Evolutionary conservation across 92 coral and sea anemone species (phyloP).

Genomic region (Epizoanthus fatuus): DNA sequence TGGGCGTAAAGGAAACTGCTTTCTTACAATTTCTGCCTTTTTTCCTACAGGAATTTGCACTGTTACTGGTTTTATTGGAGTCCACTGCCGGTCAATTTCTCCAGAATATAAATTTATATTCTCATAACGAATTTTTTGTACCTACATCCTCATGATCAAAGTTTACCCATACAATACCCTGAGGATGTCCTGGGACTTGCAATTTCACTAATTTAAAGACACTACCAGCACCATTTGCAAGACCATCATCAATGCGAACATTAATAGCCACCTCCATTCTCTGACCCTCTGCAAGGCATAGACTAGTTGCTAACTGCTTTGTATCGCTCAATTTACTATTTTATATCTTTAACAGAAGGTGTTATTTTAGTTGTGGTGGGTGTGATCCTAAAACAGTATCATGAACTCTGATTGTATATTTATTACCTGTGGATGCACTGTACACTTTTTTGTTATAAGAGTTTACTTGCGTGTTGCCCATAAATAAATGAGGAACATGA

Average conservation of each 20-base stretch:
- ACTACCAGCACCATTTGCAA: slow-evolving; percentile 40
- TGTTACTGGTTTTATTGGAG: too few relatives aligned
- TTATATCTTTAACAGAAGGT: neutral
- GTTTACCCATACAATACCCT: slow-evolving; percentile 28
- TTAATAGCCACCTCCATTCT: slow-evolving; percentile 33
- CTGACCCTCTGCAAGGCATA: slow-evolving; percentile 21
- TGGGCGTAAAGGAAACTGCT: slow-evolving; percentile 29
- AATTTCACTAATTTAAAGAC: slow-evolving; percentile 6
- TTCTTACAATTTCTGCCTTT: slow-evolving; percentile 22
- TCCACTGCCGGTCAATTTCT: slow-evolving; percentile 52
- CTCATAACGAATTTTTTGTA: neutral
- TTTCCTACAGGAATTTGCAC: slow-evolving; percentile 21
- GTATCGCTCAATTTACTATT: slow-evolving; percentile 7
- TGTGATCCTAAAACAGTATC: slow-evolving; percentile 25
- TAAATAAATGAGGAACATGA: slow-evolving; percentile 25
- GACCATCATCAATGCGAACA: slow-evolving; percentile 39
- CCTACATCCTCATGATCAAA: slow-evolving; percentile 37
- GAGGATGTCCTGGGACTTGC: slow-evolving; percentile 12
- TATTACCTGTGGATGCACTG: neutral
- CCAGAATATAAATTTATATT: slow-evolving; percentile 14
- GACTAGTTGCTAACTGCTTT: slow-evolving; percentile 14
- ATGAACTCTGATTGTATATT: slow-evolving; percentile 20
- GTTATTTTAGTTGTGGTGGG: slow-evolving; percentile 5
- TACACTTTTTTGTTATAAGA: slow-evolving; percentile 14
- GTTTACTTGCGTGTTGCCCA: slow-evolving; percentile 20